phyloP scores from a whole-genome alignment of 2,113 vertebrate genomes.

The Leptobrachium ailaonicum region DNA sequence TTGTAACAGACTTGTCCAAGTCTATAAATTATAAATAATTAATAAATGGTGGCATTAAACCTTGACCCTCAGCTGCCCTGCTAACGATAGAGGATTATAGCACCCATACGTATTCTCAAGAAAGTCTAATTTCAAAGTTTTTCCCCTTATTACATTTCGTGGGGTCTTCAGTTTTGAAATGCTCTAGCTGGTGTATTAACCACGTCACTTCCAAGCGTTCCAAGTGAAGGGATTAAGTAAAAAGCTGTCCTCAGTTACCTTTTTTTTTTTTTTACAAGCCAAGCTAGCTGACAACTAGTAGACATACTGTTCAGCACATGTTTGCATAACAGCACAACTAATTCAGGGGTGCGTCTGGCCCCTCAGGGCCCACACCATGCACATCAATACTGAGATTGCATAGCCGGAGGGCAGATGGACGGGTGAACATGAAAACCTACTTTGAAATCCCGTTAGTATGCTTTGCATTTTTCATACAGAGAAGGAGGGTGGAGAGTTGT shows the following conservation, averaged over 20 bases:
- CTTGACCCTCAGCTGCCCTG: no score
- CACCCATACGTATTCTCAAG: no score
- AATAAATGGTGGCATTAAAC: no score
- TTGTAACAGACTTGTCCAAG: no score
- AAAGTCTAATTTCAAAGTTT: no score
- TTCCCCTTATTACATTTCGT: no score
- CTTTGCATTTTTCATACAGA: constrained; percentile 12
- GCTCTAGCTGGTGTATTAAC: no score
- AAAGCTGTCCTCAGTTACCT: constrained; percentile 4
- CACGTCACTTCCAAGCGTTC: not conserved
- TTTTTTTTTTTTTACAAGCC: not conserved
- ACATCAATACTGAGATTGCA: constrained; percentile 16
- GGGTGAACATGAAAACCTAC: constrained; percentile 25
- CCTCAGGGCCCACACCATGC: constrained; percentile 6
- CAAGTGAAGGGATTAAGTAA: not conserved
- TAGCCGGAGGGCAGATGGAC: constrained; percentile 15
- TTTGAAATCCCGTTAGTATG: constrained; percentile 29
- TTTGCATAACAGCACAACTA: not conserved
- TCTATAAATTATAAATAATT: no score
- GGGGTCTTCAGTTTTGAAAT: no score
- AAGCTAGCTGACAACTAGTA: constrained; percentile 10
- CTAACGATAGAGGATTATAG: no score
- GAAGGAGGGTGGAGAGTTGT: not conserved
- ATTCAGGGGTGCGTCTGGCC: constrained; percentile 13
- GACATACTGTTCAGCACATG: constrained; percentile 10